These are phyloP conservation scores for Crioceris asparagi DNA, from an alignment of 2,888 invertebrate genomes.

Conservation along the genomic window DNA sequence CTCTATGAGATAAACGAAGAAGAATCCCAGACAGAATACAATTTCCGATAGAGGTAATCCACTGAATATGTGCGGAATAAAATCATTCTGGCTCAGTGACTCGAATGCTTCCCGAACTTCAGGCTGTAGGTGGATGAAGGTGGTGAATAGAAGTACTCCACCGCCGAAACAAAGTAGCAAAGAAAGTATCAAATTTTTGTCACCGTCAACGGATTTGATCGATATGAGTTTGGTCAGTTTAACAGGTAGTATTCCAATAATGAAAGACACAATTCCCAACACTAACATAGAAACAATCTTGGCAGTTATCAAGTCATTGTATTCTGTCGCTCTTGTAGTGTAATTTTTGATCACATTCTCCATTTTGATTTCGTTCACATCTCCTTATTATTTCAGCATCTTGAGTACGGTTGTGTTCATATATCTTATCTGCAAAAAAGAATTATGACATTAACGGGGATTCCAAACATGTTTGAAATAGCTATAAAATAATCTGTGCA, in stretches of 20 bases:
- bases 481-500: too few species aligned
- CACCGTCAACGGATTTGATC: constrained; percentile 29
- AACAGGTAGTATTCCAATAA: constrained; percentile 47
- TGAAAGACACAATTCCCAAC: constrained; percentile 46
- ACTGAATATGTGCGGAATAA: constrained; percentile 34
- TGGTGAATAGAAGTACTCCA: constrained; percentile 53
- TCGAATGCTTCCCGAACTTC: constrained; percentile 51
- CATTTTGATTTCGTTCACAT: too few species aligned
- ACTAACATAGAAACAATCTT: constrained; percentile 51
- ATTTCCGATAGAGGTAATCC: constrained; percentile 42
- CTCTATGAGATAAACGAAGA: constrained; percentile 53
- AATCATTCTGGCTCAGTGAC: constrained; percentile 36
- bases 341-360: too few species aligned
- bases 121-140: constrained; percentile 53
- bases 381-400: too few species aligned
- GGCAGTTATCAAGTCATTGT: constrained; percentile 37
- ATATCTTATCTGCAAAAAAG: too few species aligned
- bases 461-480: too few species aligned
- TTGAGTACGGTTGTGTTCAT: too few species aligned
- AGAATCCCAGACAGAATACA: constrained; percentile 52
- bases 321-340: constrained; percentile 8
- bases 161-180: constrained; percentile 53
- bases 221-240: constrained; percentile 33
- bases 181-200: constrained; percentile 44
- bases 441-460: too few species aligned